These are phyloP conservation scores for Drosophila neocordata DNA, from an alignment of 1,140 invertebrate species.

Conservation along the genomic window DNA sequence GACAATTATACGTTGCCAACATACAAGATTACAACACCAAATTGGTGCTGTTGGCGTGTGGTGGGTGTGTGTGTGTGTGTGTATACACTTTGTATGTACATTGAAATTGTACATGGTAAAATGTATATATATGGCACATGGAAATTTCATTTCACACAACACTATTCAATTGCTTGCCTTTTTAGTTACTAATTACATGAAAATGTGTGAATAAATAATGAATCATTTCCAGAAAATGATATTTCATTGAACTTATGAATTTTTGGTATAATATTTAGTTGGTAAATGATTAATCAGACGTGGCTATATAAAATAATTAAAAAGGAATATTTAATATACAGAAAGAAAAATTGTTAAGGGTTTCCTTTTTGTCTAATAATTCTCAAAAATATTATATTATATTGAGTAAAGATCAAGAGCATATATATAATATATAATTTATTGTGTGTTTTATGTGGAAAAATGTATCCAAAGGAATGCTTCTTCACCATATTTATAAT, in stretches of 20 bases:
- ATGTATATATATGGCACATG: not conserved
- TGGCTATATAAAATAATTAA: too few relatives aligned
- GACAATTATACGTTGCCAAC: conserved; percentile 7
- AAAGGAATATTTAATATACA: too few relatives aligned
- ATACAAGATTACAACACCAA: conserved; percentile 40
- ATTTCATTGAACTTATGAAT: not conserved
- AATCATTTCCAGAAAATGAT: not conserved
- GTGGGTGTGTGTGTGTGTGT: too few relatives aligned
- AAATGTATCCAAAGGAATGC: too few relatives aligned
- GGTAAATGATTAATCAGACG: too few relatives aligned
- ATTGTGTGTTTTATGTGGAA: too few relatives aligned
- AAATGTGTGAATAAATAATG: conserved; percentile 5
- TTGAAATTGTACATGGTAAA: not conserved
- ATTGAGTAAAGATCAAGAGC: too few relatives aligned
- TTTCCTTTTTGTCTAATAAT: too few relatives aligned
- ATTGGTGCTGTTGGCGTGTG: not conserved
- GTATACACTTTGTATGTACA: not conserved
- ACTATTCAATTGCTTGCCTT: not conserved
- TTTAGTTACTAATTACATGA: not conserved
- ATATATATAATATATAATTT: too few relatives aligned
- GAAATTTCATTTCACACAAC: not conserved
- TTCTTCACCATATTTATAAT: too few relatives aligned
- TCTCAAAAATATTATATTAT: too few relatives aligned
- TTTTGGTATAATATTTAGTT: not conserved
- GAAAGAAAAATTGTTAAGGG: too few relatives aligned